Evolutionary conservation across 2,797 vertebrate species (phyloP).

Genomic region (Cyclura pinguis): DNA sequence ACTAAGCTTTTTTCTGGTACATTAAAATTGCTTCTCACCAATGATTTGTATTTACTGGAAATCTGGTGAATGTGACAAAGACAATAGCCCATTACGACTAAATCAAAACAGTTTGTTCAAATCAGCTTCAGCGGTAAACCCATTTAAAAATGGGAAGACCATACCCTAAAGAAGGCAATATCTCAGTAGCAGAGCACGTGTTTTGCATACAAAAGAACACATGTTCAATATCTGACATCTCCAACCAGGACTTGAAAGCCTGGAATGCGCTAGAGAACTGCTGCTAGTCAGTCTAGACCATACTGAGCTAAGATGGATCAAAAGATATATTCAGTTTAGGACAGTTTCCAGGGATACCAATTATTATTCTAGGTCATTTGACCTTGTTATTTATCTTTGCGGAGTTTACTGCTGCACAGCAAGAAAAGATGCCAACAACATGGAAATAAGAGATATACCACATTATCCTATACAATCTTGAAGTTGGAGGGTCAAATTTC

Average conservation of each 20-base stretch:
- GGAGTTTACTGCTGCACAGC: conserved; percentile 50
- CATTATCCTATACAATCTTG: conserved; percentile 19
- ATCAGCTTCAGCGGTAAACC: not conserved
- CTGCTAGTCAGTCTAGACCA: not conserved
- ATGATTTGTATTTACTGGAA: not conserved
- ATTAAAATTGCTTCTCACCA: not conserved
- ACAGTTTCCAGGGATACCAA: not conserved
- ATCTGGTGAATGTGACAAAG: not conserved
- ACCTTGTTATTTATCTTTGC: conserved; percentile 31
- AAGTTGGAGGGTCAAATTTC: not conserved
- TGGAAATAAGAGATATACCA: not conserved
- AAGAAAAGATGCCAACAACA: conserved; percentile 30
- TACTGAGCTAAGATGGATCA: not conserved
- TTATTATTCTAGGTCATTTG: conserved; percentile 29
- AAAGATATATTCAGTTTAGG: not conserved
- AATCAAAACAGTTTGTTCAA: not conserved
- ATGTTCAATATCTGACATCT: not conserved
- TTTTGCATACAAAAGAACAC: not conserved
- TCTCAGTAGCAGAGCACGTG: not conserved
- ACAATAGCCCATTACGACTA: not conserved
- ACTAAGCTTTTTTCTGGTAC: not conserved
- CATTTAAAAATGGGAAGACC: not conserved
- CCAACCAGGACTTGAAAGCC: not conserved
- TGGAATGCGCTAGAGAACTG: not conserved
- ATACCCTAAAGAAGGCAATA: not conserved